Conservation (phyloP, 2,888 invertebrate genomes). For the Cantharis lateralis region DNA sequence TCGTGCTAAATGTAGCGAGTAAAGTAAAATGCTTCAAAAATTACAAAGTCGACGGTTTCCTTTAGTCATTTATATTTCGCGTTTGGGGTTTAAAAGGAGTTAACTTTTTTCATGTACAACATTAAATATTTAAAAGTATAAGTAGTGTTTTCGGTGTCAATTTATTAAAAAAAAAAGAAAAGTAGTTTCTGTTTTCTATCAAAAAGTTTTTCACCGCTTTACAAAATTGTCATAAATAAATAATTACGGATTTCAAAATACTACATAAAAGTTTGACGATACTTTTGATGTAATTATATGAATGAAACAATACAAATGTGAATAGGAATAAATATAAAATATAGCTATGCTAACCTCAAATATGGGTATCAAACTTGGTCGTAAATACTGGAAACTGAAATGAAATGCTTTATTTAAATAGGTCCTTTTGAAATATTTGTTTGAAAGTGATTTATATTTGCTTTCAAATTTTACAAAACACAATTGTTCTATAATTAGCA, state of each 20-base stretch:
- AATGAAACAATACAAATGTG: constrained; percentile 9
- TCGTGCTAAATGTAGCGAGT: background rate
- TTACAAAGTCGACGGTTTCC: background rate
- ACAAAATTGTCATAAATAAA: background rate
- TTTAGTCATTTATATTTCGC: background rate
- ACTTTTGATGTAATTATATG: constrained; percentile 3
- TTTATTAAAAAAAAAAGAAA: background rate
- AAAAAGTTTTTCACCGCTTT: background rate
- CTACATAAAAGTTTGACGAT: background rate
- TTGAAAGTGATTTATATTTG: constrained; percentile 15
- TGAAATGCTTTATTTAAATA: constrained; percentile 17
- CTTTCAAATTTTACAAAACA: constrained; percentile 1
- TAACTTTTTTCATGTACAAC: background rate
- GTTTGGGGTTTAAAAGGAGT: background rate
- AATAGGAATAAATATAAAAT: constrained; percentile 12
- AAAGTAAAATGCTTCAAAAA: background rate
- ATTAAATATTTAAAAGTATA: background rate
- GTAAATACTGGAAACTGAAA: constrained; percentile 12
- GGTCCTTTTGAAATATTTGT: constrained; percentile 17
- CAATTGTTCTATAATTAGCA: background rate
- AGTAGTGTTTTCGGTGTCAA: background rate
- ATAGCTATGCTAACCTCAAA: constrained; percentile 10
- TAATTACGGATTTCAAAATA: background rate
- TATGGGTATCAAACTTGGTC: constrained; percentile 15
- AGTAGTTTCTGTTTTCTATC: background rate